These are phyloP conservation scores for Acanthiza pusilla DNA, from an alignment of 2,797 vertebrate species.

Conservation along the genomic window DNA sequence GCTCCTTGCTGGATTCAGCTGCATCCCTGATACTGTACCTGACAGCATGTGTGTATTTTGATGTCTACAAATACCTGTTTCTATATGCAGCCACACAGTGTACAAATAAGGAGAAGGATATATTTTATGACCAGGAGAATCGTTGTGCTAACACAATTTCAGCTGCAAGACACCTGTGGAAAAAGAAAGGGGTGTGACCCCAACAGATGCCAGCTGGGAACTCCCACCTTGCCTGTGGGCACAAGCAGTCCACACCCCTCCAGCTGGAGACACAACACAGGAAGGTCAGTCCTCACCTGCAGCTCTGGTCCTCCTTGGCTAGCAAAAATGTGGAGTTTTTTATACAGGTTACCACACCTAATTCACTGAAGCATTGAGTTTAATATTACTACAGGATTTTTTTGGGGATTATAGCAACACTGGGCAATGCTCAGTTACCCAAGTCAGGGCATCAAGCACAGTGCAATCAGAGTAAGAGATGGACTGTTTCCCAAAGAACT, in stretches of 20 bases:
- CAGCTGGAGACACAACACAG: not conserved
- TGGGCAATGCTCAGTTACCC: not conserved
- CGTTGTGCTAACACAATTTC: not conserved
- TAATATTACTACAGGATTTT: rapidly evolving
- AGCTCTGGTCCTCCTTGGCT: not conserved
- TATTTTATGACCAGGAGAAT: not conserved
- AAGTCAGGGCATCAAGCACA: not conserved
- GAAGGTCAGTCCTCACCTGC: not conserved
- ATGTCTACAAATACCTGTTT: not conserved
- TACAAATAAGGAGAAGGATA: not conserved
- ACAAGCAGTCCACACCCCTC: not conserved
- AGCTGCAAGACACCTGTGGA: not conserved
- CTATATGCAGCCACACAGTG: not conserved
- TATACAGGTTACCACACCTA: not conserved
- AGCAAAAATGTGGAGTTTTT: not conserved
- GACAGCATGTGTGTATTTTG: not conserved
- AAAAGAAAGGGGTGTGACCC: not conserved
- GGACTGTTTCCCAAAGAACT: not conserved
- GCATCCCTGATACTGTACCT: not conserved
- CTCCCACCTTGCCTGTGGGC: not conserved
- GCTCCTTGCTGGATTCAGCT: not conserved
- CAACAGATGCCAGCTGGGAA: not conserved
- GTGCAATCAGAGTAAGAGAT: not conserved
- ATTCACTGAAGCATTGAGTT: not conserved
- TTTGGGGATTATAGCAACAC: not conserved